A percentile compares a stretch with the other conserved stretches of the same genome.
Evolutionary conservation across 2,113 vertebrate genomes (phyloP).

Genomic region (Phalacrocorax pelagicus): DNA sequence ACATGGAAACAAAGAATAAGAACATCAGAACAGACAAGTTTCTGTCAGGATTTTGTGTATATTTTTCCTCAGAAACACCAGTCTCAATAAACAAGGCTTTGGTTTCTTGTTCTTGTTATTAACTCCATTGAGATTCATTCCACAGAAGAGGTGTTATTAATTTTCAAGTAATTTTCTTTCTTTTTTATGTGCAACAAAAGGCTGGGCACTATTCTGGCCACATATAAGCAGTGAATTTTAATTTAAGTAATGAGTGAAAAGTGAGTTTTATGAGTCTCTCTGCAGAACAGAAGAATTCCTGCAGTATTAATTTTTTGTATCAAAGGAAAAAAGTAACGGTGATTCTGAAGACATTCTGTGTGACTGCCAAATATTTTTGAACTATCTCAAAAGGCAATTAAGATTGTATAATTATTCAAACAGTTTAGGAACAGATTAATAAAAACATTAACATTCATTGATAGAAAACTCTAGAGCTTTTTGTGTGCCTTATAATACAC

Average conservation of each 20-base stretch:
- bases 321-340: background rate
- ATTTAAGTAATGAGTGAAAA: conserved; percentile 52
- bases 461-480: background rate
- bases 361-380: background rate
- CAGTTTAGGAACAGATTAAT: background rate
- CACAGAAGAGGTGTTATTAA: conserved; percentile 12
- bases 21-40: background rate
- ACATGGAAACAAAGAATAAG: conserved; percentile 1
- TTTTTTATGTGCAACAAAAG: conserved; percentile 1
- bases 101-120: background rate
- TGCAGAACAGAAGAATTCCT: background rate
- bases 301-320: background rate
- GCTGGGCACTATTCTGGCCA: background rate
- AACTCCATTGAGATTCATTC: background rate
- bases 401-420: background rate
- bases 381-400: background rate
- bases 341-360: background rate
- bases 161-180: conserved; percentile 45
- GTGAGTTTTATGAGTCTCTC: background rate
- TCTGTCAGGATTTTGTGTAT: background rate
- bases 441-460: background rate
- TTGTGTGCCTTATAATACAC: background rate
- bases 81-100: background rate
- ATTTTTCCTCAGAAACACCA: background rate
- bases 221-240: conserved; percentile 27